Base-by-base conservation (phyloP, 2,797 vertebrate genomes). In the Naso thynnoides region DNA sequence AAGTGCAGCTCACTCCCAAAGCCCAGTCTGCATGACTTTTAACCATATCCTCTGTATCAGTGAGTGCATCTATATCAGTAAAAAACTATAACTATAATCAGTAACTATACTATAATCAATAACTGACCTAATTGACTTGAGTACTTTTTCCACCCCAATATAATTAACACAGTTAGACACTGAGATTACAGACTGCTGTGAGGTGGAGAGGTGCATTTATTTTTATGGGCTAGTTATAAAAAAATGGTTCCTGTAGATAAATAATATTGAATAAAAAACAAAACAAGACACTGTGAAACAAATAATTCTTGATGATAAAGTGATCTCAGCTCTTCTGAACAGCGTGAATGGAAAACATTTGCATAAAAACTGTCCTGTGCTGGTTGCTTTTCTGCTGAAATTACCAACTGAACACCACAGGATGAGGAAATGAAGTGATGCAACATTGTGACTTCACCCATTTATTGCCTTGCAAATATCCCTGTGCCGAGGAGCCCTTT, bases 381-480 rank as follows among this genome's bases (percentile, higher is more conserved):
- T 52, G 55, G 33, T 18, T 38, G 19, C 23, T 29, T 1, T 5
- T 9, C 66, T 62, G 55, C 61, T 80, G 70, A 79, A 72, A 59
- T 1, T 42, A 74, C 77, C 64, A 45, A 27, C 81, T 36, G 78
- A 68, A 59, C 73, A 50, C 23, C 74, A 77, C 84, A 84, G 78
- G 86, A 90, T 75, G 79, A 86, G 88, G 88, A 91, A 90, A 89
- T 84, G 63, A 86, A 67, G 77, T 86, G 63, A 66, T 71, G 82
- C 83, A 86, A 86, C 66, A 6, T 31, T 31, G 41, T 78, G 76
- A 88, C 86, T 81, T 81, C 79, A 70, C 68, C 68, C 42, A 63
- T 91, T 90, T 87, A 91, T 78, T 91, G 83, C 82, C 81, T 81
- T 89, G 83, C 82, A 86, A 85, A 91, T 83, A 82, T 79, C 67